These are phyloP conservation scores for Lepus townsendii DNA, from an alignment of 2,797 vertebrate genomes.

Conservation along the genomic window DNA sequence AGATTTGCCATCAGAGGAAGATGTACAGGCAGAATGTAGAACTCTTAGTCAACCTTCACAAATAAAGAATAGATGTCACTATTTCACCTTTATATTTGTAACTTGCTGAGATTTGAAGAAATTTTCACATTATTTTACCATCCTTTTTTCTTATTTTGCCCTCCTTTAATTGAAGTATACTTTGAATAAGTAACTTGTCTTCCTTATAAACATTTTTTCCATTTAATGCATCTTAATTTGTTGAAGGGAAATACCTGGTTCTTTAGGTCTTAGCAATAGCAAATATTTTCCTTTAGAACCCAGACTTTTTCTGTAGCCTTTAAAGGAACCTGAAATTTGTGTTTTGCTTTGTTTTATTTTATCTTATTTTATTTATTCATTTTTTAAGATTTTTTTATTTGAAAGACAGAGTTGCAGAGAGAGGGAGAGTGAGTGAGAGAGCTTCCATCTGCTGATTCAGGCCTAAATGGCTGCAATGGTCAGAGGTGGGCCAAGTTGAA, in stretches of 20 bases:
- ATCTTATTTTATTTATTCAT: too few relatives aligned
- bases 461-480: too few relatives aligned
- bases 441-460: too few relatives aligned
- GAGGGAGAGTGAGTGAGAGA: too few relatives aligned
- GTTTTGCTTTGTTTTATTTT: constrained; percentile 35
- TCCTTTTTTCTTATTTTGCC: not conserved
- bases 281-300: constrained; percentile 55
- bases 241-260: constrained; percentile 20
- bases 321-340: constrained; percentile 60
- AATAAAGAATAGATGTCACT: constrained; percentile 10
- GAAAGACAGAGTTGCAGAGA: too few relatives aligned
- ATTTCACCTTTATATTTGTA: not conserved
- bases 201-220: constrained; percentile 7
- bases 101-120: constrained; percentile 16
- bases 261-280: not conserved
- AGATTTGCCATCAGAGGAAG: constrained; percentile 5
- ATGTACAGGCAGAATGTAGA: not conserved
- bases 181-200: not conserved
- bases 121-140: not conserved
- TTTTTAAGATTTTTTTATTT: too few relatives aligned
- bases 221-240: constrained; percentile 44
- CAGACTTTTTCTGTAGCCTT: not conserved
- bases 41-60: constrained; percentile 15
- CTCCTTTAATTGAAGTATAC: not conserved
- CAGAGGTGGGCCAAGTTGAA: too few relatives aligned